Percentiles rank a stretch among this genome's conserved stretches.
phyloP scores from a whole-genome alignment of 2,113 vertebrate genomes.

The Formicarius rufipectus region DNA sequence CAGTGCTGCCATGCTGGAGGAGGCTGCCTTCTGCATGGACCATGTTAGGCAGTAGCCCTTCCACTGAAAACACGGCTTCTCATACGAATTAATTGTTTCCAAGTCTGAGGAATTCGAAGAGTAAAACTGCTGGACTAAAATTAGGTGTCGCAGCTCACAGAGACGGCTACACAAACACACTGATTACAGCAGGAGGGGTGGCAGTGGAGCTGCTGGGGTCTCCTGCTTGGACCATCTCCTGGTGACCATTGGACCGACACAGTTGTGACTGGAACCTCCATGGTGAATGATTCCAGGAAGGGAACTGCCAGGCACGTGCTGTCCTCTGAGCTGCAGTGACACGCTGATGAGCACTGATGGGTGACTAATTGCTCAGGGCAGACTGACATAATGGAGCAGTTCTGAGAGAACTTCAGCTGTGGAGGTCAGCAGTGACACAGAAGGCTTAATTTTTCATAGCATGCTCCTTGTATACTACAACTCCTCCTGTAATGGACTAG shows the following conservation, averaged over 20 bases:
- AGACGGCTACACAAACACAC: rapidly evolving
- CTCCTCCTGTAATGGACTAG: conserved; percentile 29
- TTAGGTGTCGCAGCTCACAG: not conserved
- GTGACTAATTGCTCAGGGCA: conserved; percentile 8
- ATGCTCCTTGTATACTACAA: not conserved
- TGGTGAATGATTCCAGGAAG: rapidly evolving
- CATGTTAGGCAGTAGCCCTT: not conserved
- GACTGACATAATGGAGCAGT: not conserved
- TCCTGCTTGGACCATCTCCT: not conserved
- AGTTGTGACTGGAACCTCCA: too few species aligned
- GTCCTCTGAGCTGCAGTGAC: not conserved
- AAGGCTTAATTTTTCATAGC: not conserved
- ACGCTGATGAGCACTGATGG: not conserved
- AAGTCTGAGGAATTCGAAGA: not conserved
- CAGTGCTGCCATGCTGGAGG: not conserved
- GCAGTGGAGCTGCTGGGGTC: not conserved
- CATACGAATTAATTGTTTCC: not conserved
- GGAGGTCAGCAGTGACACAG: conserved; percentile 1
- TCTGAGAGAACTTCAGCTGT: not conserved
- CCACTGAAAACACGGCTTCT: not conserved
- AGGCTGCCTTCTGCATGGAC: not conserved
- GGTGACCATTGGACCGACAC: rapidly evolving
- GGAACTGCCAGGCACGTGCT: not conserved
- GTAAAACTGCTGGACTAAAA: not conserved
- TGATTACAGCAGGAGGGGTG: not conserved